A percentile compares a stretch with the other conserved stretches of the same genome.
phyloP scores from a whole-genome alignment of 2,797 vertebrate species.

The Helostoma temminkii region DNA sequence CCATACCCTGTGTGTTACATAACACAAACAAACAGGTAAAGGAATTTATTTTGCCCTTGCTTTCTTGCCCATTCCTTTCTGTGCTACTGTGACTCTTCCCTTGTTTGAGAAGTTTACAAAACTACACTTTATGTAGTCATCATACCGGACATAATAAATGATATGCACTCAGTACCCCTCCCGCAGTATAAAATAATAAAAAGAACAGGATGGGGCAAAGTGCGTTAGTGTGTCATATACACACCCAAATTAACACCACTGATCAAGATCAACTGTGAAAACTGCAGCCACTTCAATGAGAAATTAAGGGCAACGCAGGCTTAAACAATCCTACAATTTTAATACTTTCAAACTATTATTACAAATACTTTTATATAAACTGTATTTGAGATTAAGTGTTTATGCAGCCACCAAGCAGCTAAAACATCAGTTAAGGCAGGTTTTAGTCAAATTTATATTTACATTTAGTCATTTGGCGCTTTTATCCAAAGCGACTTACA shows the following conservation, averaged over 20 bases:
- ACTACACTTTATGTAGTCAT: background rate
- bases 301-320: too few relatives aligned
- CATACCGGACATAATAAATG: slow-evolving; percentile 10
- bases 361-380: background rate
- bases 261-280: slow-evolving; percentile 10
- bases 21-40: slow-evolving; percentile 17
- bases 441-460: too few relatives aligned
- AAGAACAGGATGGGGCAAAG: background rate
- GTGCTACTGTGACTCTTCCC: background rate
- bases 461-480: too few relatives aligned
- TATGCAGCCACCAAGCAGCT: too few relatives aligned
- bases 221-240: background rate
- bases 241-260: slow-evolving; percentile 8
- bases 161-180: background rate
- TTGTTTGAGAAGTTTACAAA: background rate
- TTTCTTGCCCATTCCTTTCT: background rate
- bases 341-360: too few relatives aligned
- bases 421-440: background rate
- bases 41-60: slow-evolving; percentile 5
- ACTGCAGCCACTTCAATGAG: background rate
- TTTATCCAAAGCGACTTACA: too few relatives aligned
- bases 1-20: slow-evolving; percentile 30
- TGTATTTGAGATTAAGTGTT: background rate
- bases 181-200: slow-evolving; percentile 12
- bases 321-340: too few relatives aligned